A percentile compares a stretch with the other conserved stretches of the same genome.
Evolutionary conservation across 2,888 invertebrate species (phyloP).

Genomic region (Stenchaetothrips biformis): DNA sequence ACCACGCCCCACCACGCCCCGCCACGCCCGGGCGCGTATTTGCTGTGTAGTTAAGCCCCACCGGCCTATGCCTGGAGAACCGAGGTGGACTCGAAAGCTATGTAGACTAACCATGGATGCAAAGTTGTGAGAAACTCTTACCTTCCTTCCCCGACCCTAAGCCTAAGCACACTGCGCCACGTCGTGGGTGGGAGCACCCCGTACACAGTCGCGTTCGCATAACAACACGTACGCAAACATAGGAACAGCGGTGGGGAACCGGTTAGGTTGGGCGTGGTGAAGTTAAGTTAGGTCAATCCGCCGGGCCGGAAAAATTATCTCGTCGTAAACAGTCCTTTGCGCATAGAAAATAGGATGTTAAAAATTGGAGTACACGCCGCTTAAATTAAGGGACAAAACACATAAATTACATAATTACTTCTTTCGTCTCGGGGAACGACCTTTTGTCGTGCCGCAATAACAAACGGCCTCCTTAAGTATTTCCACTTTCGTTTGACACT

Average conservation of each 20-base stretch:
- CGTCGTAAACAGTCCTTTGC: too few relatives aligned
- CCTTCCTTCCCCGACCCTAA: slow-evolving; percentile 19
- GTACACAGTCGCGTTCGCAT: background rate
- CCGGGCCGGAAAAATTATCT: too few relatives aligned
- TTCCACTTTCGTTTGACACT: background rate
- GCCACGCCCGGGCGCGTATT: background rate
- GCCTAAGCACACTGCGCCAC: background rate
- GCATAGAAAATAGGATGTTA: too few relatives aligned
- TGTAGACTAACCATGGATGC: slow-evolving; percentile 18
- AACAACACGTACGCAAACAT: too few relatives aligned
- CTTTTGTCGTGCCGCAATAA: too few relatives aligned
- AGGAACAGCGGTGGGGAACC: too few relatives aligned
- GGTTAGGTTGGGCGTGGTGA: too few relatives aligned
- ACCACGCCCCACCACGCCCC: background rate
- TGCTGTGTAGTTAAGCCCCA: slow-evolving; percentile 21
- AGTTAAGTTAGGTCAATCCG: too few relatives aligned
- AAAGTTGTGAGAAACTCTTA: slow-evolving; percentile 23
- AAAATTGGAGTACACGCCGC: too few relatives aligned
- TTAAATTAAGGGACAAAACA: too few relatives aligned
- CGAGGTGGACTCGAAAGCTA: slow-evolving; percentile 16
- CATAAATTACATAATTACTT: too few relatives aligned
- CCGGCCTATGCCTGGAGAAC: background rate
- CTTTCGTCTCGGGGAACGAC: too few relatives aligned
- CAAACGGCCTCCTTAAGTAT: background rate
- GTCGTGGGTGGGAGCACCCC: background rate